Evolutionary conservation across 2,888 invertebrate genomes (phyloP).

Genomic region (Chrysodeixis includens): DNA sequence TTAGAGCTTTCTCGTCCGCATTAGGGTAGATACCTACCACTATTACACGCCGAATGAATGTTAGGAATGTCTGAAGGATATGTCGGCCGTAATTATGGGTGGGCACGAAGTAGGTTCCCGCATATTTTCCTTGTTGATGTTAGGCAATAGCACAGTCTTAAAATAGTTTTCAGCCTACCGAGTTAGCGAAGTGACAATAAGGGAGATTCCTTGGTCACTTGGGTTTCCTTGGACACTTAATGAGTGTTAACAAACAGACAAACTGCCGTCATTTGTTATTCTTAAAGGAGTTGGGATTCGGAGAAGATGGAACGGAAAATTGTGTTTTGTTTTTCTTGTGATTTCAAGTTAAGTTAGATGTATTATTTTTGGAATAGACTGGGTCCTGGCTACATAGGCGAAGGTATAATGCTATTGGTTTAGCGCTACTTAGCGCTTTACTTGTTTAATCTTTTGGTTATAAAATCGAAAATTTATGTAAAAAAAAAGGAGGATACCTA

Average conservation of each 20-base stretch:
- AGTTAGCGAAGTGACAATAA: constrained; percentile 56
- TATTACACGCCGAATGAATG: constrained; percentile 65
- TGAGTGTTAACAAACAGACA: constrained; percentile 10
- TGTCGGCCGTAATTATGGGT: constrained; percentile 62
- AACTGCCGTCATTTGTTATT: not conserved
- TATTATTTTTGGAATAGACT: too few species aligned
- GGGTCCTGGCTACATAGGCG: too few species aligned
- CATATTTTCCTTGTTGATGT: constrained; percentile 57
- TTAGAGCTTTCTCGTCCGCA: constrained; percentile 21
- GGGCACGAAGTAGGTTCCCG: constrained; percentile 46
- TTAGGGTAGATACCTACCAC: constrained; percentile 43
- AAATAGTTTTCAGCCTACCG: constrained; percentile 53
- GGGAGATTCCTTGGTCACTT: constrained; percentile 30
- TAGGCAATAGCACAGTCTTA: constrained; percentile 47
- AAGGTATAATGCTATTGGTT: too few species aligned
- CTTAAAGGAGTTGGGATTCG: not conserved
- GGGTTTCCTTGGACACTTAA: constrained; percentile 26
- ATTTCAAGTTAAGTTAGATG: too few species aligned
- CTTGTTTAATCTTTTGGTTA: too few species aligned
- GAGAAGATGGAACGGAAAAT: not conserved
- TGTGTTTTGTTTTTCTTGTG: not conserved
- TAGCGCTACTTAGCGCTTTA: too few species aligned
- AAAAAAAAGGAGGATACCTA: too few species aligned
- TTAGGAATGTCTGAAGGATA: constrained; percentile 64
- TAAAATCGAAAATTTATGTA: too few species aligned